These are phyloP conservation scores for Syngnathus rostellatus DNA, from an alignment of 2,797 vertebrate species.

Conservation along the genomic window DNA sequence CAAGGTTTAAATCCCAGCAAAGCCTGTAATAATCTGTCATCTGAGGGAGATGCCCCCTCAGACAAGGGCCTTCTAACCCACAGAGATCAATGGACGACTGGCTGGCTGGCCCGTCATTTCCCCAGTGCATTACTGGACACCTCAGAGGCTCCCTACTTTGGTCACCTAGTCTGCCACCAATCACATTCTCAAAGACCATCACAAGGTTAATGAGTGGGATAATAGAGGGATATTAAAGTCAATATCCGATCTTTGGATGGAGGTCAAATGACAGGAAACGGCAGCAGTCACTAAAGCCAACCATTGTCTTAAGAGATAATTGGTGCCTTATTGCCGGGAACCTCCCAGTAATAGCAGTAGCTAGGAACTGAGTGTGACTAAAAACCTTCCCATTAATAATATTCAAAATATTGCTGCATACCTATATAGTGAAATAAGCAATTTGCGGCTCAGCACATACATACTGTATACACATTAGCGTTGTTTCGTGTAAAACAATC, in stretches of 20 bases:
- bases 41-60: slow-evolving; percentile 64
- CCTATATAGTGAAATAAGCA: no score
- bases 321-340: slow-evolving; percentile 38
- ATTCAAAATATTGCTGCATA: no score
- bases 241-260: slow-evolving; percentile 60
- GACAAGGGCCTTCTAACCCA: slow-evolving; percentile 72
- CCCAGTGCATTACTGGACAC: slow-evolving; percentile 39
- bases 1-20: slow-evolving; percentile 68
- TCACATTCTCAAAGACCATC: slow-evolving; percentile 38
- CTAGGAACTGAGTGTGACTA: no score
- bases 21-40: slow-evolving; percentile 74
- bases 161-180: slow-evolving; percentile 25
- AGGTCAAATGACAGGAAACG: slow-evolving; percentile 34
- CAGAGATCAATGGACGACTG: slow-evolving; percentile 68
- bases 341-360: background rate
- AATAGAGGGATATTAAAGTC: slow-evolving; percentile 56
- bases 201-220: slow-evolving; percentile 64
- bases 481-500: no score
- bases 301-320: slow-evolving; percentile 46
- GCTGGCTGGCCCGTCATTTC: slow-evolving; percentile 35
- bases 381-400: no score
- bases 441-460: no score
- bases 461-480: no score
- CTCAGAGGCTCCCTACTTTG: slow-evolving; percentile 40
- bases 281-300: slow-evolving; percentile 27